Evolutionary conservation across 2,797 vertebrate genomes (phyloP).

Genomic region (Chrosomus eos): DNA sequence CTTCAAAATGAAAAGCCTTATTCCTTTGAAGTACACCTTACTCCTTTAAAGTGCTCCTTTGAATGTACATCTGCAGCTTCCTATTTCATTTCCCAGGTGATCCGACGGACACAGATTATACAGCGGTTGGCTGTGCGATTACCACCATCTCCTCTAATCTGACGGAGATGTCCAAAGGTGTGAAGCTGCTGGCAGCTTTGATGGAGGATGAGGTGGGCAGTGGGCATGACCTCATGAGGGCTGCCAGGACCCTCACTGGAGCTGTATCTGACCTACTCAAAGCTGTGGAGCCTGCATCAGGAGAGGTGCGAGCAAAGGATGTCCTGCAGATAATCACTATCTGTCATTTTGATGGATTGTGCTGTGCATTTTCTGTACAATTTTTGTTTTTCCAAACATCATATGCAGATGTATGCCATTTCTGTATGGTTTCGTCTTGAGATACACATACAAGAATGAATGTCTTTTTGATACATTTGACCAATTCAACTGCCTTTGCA

Average conservation of each 20-base stretch:
- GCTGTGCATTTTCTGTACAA: background rate
- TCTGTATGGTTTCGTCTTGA: background rate
- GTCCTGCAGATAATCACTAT: too few relatives aligned
- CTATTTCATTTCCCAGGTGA: constrained; percentile 79
- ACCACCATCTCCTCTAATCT: constrained; percentile 98
- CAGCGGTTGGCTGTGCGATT: constrained; percentile 96
- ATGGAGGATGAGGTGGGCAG: constrained; percentile 96
- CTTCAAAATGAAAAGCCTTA: background rate
- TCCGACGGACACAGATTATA: constrained; percentile 94
- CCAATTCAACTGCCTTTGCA: background rate
- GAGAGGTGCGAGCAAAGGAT: constrained; percentile 82
- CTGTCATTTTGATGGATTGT: background rate
- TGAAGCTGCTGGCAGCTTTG: constrained; percentile 92
- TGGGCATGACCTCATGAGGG: constrained; percentile 92
- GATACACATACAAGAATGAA: background rate
- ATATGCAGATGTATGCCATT: background rate
- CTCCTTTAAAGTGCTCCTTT: too few relatives aligned
- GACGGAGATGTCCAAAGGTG: constrained; percentile 97
- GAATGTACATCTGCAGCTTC: background rate
- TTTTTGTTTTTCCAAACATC: background rate
- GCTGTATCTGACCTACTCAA: constrained; percentile 94
- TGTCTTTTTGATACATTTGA: background rate
- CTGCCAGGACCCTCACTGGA: constrained; percentile 90
- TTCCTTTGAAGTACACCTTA: too few relatives aligned
- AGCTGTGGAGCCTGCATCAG: constrained; percentile 92